phyloP scores from a whole-genome alignment of 2,888 invertebrate genomes.

The Volucella inflata region DNA sequence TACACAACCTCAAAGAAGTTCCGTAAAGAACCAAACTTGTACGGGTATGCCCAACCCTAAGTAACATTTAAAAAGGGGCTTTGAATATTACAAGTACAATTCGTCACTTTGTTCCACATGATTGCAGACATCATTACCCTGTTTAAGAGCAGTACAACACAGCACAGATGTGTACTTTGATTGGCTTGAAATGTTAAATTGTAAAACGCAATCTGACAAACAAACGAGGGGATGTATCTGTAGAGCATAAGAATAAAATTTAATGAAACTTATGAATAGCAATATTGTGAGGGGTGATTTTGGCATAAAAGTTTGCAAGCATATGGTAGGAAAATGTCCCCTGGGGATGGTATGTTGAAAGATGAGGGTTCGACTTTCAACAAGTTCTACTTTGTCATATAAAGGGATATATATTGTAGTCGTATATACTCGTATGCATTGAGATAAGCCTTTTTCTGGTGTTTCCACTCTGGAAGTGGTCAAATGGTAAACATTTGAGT shows the following conservation, averaged over 20 bases:
- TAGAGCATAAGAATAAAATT: neutral
- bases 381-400: constrained; percentile 31
- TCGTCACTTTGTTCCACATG: no score
- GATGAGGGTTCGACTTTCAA: constrained; percentile 56
- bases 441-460: constrained; percentile 25
- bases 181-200: constrained; percentile 16
- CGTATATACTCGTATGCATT: constrained; percentile 7
- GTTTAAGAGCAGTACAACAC: neutral
- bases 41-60: no score
- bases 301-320: constrained; percentile 26
- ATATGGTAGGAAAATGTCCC: constrained; percentile 62
- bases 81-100: no score
- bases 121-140: no score
- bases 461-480: constrained; percentile 24
- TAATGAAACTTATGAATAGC: constrained; percentile 27
- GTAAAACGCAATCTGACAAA: constrained; percentile 5
- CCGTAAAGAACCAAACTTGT: no score
- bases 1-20: no score
- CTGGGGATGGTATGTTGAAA: constrained; percentile 16
- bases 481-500: constrained; percentile 38
- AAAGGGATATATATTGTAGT: neutral
- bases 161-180: neutral
- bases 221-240: neutral
- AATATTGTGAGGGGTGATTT: constrained; percentile 37
- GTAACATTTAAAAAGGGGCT: no score